phyloP scores from a whole-genome alignment of 2,797 vertebrate genomes.

The Manis javanica region DNA sequence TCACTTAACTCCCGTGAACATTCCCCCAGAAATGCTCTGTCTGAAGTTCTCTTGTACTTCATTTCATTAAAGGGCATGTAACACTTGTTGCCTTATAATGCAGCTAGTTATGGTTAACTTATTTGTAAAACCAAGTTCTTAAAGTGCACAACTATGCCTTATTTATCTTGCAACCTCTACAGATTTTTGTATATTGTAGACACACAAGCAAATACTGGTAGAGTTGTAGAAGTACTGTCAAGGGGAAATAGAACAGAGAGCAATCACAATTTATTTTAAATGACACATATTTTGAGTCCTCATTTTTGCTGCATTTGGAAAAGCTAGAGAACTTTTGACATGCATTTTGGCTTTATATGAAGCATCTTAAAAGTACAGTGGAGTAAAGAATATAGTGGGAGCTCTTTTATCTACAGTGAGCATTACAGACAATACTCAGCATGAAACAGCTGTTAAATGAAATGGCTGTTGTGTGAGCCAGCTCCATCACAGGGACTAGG shows the following conservation, averaged over 20 bases:
- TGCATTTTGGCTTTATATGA: not conserved
- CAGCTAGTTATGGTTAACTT: not conserved
- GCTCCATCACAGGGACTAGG: not conserved
- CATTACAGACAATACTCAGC: not conserved
- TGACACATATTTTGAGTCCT: not conserved
- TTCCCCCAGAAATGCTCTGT: not conserved
- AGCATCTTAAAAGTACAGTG: not conserved
- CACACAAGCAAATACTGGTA: not conserved
- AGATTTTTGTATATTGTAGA: not conserved
- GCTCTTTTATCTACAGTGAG: not conserved
- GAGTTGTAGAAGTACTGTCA: not conserved
- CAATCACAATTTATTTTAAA: not conserved
- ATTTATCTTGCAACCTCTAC: not conserved
- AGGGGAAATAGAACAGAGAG: not conserved
- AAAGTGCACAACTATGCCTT: not conserved
- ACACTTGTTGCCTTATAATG: not conserved
- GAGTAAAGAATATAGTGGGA: not conserved
- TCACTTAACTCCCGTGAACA: not conserved
- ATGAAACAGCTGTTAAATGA: not conserved
- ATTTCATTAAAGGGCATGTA: not conserved
- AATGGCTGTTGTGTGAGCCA: not conserved
- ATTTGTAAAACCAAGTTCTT: constrained; percentile 45
- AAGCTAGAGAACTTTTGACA: not conserved
- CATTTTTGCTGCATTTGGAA: constrained; percentile 35
- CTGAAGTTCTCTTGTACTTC: not conserved